These are phyloP conservation scores for Tryphoninae sp. DNA, from an alignment of 2,888 invertebrate species.

Conservation along the genomic window DNA sequence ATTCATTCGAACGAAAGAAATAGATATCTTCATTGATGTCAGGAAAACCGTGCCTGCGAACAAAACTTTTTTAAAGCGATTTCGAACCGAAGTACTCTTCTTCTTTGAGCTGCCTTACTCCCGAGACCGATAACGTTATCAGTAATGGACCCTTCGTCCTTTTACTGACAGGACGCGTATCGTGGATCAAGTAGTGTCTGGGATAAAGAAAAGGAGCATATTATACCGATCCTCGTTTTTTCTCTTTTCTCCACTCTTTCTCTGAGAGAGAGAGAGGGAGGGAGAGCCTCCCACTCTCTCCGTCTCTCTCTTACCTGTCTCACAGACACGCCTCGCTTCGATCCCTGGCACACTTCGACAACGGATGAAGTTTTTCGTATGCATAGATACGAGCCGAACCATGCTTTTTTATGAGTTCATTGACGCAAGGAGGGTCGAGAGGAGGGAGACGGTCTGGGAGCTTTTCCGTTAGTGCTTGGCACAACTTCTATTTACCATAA, in stretches of 20 bases:
- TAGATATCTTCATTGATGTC: neutral
- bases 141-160: constrained; percentile 27
- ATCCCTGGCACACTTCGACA: neutral
- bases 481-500: constrained; percentile 38
- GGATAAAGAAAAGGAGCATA: neutral
- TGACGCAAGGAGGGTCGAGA: constrained; percentile 14
- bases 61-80: neutral
- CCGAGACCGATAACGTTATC: constrained; percentile 8
- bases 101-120: constrained; percentile 16
- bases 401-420: constrained; percentile 18
- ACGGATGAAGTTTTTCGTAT: neutral
- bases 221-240: constrained; percentile 13
- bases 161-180: constrained; percentile 26
- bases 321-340: neutral
- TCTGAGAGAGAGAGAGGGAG: neutral
- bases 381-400: constrained; percentile 12
- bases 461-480: constrained; percentile 8
- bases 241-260: neutral
- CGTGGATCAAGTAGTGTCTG: neutral
- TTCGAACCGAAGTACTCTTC: neutral
- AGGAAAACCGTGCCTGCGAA: neutral
- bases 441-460: neutral
- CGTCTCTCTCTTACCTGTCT: constrained; percentile 3
- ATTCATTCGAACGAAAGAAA: too few species aligned
- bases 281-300: neutral